Percentiles rank a stretch among this genome's conserved stretches.
Conservation (phyloP, 2,113 vertebrate genomes). For the Cebus imitator region DNA sequence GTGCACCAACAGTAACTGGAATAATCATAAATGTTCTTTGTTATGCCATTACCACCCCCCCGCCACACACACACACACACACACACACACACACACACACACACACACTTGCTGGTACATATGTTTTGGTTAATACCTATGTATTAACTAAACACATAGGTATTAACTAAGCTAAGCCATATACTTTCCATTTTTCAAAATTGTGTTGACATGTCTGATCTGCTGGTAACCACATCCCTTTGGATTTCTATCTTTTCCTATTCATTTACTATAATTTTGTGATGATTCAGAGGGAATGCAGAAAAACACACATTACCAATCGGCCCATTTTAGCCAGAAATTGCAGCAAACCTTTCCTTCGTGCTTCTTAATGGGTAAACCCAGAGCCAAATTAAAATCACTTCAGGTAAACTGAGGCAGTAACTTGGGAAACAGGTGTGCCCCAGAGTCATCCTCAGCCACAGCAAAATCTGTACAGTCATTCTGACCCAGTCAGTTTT, state of each 20-base stretch:
- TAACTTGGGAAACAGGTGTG: not conserved
- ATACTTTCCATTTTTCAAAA: not conserved
- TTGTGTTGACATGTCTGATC: not conserved
- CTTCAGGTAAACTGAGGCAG: not conserved
- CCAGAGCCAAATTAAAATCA: not conserved
- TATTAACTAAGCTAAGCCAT: not conserved
- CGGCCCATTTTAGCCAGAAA: not conserved
- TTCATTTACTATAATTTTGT: not conserved
- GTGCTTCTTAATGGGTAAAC: not conserved
- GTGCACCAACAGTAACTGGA: not conserved
- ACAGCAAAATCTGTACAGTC: not conserved
- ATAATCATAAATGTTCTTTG: not conserved
- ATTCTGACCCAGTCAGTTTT: not conserved
- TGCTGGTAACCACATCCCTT: not conserved
- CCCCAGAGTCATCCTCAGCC: not conserved
- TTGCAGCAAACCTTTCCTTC: not conserved
- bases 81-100: too few relatives aligned
- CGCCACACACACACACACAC: accelerated
- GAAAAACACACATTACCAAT: not conserved
- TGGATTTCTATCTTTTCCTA: not conserved
- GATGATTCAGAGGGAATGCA: not conserved
- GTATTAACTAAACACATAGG: too few relatives aligned
- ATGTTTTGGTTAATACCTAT: too few relatives aligned
- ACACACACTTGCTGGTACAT: accelerated
- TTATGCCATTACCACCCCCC: too few relatives aligned